Base-by-base conservation (phyloP, 2,888 invertebrate genomes). In the Fragum fragum region DNA sequence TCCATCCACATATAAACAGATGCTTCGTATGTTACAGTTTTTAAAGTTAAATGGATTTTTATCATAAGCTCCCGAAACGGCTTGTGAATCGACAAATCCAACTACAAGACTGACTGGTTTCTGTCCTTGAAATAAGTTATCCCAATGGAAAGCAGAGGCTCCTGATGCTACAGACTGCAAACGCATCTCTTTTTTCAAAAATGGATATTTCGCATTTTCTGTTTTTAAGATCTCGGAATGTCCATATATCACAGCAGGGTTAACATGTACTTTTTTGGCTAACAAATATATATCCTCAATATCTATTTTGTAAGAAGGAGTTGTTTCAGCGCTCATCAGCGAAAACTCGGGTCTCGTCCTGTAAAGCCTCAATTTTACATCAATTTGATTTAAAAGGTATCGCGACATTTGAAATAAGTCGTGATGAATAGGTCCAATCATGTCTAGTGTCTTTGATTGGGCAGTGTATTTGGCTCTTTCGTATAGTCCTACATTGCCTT, bases 231-330 rank as follows among this genome's bases (percentile, higher is more conserved):
- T 81, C 39, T 81, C 63, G 16, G 76, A 55, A 47, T 80, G 80
- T 9, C 73, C 76, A 18, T 39, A 57, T 16, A 83, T 81, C 14
- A 86, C 76, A 6, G 78, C 81, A 0, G 81, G 79, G 39, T 83
- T 81, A 14, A 83, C 79, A 55, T 71, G 73, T 14, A 84, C 42
- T 74, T 78, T 83, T 47, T 72, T 63, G 16, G 63, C 63, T 29
- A 73, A 28, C 7, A 73, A 16, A 52, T 73, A 73, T 28, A 66
- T 32, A 21, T 74, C 74, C n/a, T 52, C 5, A 0, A 74, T 74
- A 2, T 74, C 52, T 14, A 76, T 28, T n/a, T 76, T 76, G n/a
- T 70, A 76, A 70, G 28, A 9, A 59, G 55, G n/a, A 59, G 32
- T 21, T 59, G 32, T 21, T 47, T 70, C 47, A 18, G 7, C 47